Evolutionary conservation across 2,888 invertebrate species (phyloP), one percentile per base, ranked within the genome.

Genomic region (Panzeria rudis): DNA sequence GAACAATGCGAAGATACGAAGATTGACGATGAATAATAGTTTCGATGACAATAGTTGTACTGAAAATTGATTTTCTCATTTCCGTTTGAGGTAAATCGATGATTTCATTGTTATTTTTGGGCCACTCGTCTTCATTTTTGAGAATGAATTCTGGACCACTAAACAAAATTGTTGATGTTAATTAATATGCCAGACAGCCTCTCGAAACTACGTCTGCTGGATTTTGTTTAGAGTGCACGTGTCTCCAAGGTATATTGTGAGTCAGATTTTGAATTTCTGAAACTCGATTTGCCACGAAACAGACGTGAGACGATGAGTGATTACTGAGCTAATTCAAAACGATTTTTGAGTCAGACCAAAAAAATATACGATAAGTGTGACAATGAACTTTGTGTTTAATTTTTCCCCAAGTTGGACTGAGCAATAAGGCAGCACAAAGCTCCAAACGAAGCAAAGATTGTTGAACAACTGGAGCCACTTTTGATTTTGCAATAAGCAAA

Each of bases 151-250:
- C 17, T 44, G 64, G 71, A 29, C 64, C 38, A 23, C 17, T 44
- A 20, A 68, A 25, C 56, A 62, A 64, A 11, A 54, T 54, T 25
- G 54, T 15, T 9, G 25, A 13, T 7, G 15, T 15, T 13, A 54
- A 7, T 15, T 54, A 7, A 15, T 54, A 15, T 8, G 41, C 71
- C 6, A 56, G 11, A 17, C 41, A 71, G 6, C 56, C 69, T 54
- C 25, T 6, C 2, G 56, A 71, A n/a, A 41, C 82, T n/a, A 76
- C 41, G 23, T 47, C 47, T 50, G 66, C 66, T 17, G 76, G 75
- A 6, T 82, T 82, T 15, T 32, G 32, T 25, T 66, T 44, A 23
- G 59, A 59, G 13, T 59, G 72, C 13, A 72, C 59, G n/a, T 59
- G 29, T 9, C 25, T 11, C 59, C 59, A 59, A 8, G n/a, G n/a